phyloP scores from a whole-genome alignment of 2,113 vertebrate species.

The Brachyhypopomus gauderio region DNA sequence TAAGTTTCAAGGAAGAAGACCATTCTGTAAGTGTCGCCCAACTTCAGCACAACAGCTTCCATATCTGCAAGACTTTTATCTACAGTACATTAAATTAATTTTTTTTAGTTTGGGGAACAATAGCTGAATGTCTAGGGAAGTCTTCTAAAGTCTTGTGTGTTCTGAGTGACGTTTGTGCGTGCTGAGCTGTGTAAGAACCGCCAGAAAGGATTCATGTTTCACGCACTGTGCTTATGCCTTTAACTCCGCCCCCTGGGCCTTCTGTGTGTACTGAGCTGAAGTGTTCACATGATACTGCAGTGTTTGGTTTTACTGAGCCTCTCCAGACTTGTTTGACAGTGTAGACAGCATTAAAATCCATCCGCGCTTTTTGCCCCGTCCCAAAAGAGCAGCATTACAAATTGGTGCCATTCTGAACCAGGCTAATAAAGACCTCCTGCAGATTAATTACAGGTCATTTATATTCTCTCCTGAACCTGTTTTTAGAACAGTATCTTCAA shows the following conservation, averaged over 20 bases:
- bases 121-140: too few species aligned
- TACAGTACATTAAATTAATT: not conserved
- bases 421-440: conserved; percentile 29
- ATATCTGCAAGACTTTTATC: not conserved
- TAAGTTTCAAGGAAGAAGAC: not conserved
- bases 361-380: not conserved
- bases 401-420: conserved; percentile 14
- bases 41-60: not conserved
- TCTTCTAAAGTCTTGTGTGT: too few species aligned
- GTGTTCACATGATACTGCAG: not conserved
- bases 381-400: conserved; percentile 26
- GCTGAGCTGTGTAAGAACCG: too few species aligned
- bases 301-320: not conserved
- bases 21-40: not conserved
- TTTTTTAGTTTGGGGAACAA: too few species aligned
- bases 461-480: conserved; percentile 4
- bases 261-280: not conserved
- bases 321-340: not conserved
- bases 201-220: too few species aligned
- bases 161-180: too few species aligned
- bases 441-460: conserved; percentile 43
- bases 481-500: not conserved
- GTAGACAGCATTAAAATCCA: not conserved
- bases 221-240: too few species aligned
- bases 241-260: too few species aligned